Conservation (phyloP, 2,888 invertebrate species). For the Parnassius glacialis region DNA sequence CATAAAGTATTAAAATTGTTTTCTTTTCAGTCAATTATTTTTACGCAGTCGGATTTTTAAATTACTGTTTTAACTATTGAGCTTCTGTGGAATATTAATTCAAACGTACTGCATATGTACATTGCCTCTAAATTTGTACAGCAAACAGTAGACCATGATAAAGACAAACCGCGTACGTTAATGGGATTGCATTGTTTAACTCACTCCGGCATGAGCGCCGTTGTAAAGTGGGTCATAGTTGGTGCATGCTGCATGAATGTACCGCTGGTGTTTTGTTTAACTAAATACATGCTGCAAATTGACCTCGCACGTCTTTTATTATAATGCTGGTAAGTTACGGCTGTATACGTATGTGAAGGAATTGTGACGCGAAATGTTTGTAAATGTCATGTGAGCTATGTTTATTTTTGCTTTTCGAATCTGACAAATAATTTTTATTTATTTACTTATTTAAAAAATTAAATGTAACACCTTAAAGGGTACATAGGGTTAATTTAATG, state of each 20-base stretch:
- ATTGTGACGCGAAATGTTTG: constrained; percentile 1
- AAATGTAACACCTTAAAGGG: no score
- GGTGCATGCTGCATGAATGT: constrained; percentile 38
- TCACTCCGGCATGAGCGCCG: constrained; percentile 42
- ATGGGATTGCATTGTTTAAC: constrained; percentile 52
- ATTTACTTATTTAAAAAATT: no score
- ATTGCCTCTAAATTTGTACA: constrained; percentile 36
- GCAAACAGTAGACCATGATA: constrained; percentile 43
- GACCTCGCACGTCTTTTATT: constrained; percentile 27
- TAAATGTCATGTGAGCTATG: neutral
- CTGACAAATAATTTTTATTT: no score
- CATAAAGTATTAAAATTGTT: no score
- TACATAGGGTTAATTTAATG: no score
- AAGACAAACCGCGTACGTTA: constrained; percentile 47
- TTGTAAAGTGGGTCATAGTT: constrained; percentile 42
- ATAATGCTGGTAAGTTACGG: neutral
- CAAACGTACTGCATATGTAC: constrained; percentile 1
- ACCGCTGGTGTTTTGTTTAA: constrained; percentile 23
- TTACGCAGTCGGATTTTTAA: no score
- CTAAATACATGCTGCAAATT: constrained; percentile 36
- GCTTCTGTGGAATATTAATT: neutral
- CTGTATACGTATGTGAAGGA: neutral
- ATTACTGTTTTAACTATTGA: no score
- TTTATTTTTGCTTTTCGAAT: no score
- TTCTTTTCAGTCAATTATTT: no score